Evolutionary conservation across 1,140 invertebrate genomes (phyloP), one percentile per base, ranked within the genome.

Genomic region (Eumeta japonica): DNA sequence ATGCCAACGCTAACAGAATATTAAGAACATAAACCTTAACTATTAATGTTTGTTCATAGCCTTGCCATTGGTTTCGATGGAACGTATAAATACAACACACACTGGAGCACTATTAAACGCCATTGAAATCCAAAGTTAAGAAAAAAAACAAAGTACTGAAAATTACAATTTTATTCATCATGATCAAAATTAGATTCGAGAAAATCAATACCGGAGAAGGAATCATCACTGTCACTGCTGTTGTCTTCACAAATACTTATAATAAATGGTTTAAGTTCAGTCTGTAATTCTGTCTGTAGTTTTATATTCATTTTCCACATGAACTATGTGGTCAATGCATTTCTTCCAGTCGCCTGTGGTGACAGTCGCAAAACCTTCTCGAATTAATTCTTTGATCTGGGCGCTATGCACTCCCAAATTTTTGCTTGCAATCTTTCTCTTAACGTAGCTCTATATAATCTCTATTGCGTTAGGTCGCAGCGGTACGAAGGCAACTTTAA

Each of bases 271-370:
- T 33, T 16, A 13, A 33, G 5, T 11, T 33, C 31, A 15, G 12
- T 33, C 17, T 33, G 13, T 7, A 33, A 33, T 33, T 7, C 15
- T 33, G 15, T 33, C 31, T 33, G 13, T 33, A 10, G 3, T 3
- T 33, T 15, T 33, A 11, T 33, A 33, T 33, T 33, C 12, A 13
- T 33, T 33, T 33, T 33, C 31, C 3, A 33, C 15, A 16, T 13
- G 14, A 13, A 33, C 5, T 3, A 33, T 11, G 17, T 33, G 31
- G 16, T 33, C 11, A 5, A 13, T 16, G 11, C 11, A 15, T 11
- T 16, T 33, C 15, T 33, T 33, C 15, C 31, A 33, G 15, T 33
- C 31, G 9, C 17, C 13, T 10, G 31, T 16, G 10, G 31, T 33
- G 12, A 33, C 17, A 33, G 3, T 15, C 5, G 7, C 3, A 33